phyloP scores from a whole-genome alignment of 1,140 invertebrate genomes.

The Galleria mellonella region DNA sequence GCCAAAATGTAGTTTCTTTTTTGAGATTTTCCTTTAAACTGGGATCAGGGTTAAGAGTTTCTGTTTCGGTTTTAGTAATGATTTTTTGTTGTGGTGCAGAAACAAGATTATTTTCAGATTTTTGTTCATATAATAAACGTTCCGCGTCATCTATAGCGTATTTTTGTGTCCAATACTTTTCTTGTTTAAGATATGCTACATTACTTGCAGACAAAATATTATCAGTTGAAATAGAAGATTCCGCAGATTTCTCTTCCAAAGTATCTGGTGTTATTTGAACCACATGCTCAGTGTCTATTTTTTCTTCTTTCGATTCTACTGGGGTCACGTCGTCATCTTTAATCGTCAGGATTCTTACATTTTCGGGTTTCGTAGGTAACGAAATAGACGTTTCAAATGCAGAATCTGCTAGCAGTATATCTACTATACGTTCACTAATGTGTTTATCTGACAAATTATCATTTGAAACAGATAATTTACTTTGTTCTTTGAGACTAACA shows the following conservation, averaged over 20 bases:
- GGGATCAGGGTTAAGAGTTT: conserved; percentile 7
- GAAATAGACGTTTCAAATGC: background rate
- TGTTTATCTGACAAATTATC: conserved; percentile 19
- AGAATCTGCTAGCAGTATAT: conserved; percentile 21
- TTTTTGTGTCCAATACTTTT: conserved; percentile 55
- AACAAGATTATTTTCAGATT: conserved; percentile 15
- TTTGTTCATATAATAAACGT: conserved; percentile 25
- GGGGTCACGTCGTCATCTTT: too few species aligned
- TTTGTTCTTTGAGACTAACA: too few species aligned
- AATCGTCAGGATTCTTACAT: too few species aligned
- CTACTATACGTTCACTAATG: conserved; percentile 26
- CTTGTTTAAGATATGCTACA: conserved; percentile 32
- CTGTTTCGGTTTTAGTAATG: background rate
- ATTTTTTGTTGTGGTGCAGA: background rate
- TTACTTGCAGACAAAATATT: conserved; percentile 3
- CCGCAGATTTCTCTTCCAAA: too few species aligned
- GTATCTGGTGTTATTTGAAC: too few species aligned
- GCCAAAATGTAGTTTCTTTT: conserved; percentile 77
- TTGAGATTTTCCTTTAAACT: conserved; percentile 53
- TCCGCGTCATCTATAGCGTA: conserved; percentile 42
- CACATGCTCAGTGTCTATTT: too few species aligned
- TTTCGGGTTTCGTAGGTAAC: too few species aligned
- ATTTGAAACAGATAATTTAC: too few species aligned
- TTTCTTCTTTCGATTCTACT: too few species aligned
- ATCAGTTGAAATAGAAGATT: conserved; percentile 25